Conservation (phyloP, 2,888 invertebrate species). For the Lamellibrachia columna region DNA sequence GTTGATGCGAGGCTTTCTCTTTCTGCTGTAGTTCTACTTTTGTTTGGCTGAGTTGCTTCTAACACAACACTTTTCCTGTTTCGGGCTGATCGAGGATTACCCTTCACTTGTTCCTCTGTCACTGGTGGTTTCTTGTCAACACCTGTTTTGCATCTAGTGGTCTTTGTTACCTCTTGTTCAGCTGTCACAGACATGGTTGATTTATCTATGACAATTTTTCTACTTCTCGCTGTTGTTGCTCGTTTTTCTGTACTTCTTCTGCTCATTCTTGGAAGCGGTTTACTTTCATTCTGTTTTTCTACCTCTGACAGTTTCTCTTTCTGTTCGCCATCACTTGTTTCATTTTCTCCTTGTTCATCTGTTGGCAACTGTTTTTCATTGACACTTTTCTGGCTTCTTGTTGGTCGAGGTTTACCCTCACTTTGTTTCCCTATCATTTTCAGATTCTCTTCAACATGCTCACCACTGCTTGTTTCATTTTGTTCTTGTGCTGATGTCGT, state of each 20-base stretch:
- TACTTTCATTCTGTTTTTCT: neutral
- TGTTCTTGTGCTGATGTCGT: neutral
- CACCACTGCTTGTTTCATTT: neutral
- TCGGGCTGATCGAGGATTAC: neutral
- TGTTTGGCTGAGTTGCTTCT: neutral
- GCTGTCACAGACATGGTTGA: neutral
- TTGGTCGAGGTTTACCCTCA: neutral
- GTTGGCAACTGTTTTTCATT: neutral
- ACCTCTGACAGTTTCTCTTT: too few relatives aligned
- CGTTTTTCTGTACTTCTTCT: slow-evolving; percentile 1
- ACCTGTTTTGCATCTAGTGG: neutral
- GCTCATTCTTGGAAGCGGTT: neutral
- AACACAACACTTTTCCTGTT: neutral
- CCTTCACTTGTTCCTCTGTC: neutral
- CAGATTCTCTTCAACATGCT: neutral
- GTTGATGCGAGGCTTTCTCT: neutral
- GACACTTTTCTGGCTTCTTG: neutral
- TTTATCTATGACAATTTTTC: neutral
- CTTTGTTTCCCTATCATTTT: neutral
- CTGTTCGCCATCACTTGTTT: neutral
- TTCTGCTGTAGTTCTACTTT: neutral
- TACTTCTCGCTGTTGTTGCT: neutral
- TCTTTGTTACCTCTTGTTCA: neutral
- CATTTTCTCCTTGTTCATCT: neutral
- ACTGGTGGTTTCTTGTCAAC: neutral